Base-by-base conservation (phyloP, 2,888 invertebrate genomes). In the Sisyra nigra region DNA sequence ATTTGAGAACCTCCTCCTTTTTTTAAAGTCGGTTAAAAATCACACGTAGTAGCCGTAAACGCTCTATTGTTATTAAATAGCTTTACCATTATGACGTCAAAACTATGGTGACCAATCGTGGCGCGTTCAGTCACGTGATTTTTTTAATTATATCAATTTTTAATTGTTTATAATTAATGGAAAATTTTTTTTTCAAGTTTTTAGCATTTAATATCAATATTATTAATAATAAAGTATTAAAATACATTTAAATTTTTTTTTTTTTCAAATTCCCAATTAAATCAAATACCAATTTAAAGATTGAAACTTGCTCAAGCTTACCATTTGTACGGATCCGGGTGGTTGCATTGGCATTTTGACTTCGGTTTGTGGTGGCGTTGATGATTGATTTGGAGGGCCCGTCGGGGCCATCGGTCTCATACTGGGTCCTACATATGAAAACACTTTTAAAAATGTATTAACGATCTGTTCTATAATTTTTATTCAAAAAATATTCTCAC, bases 351-450 rank as follows among this genome's bases (percentile, higher is more conserved):
- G 51, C 39, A 61, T 59, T 53, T 62, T 63, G 36, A 63, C 48
- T 44, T 53, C 54, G 13, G 30, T 11, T 50, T 61, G 63, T 33
- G 63, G 62, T 39, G 63, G 64, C 29, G 63, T 62, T n/a, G 63
- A 60, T 32, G 64, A 52, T 50, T 62, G 63, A 48, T 58, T 63
- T 17, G 62, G 62, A 41, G 63, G 62, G 45, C 57, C 61, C 35
- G 60, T 53, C 42, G 46, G 47, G 47, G 58, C 53, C 51, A 62
- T 58, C 40, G 54, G 55, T 52, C 63, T 58, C 52, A 62, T 46
- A 45, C 48, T 47, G 40, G 55, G 53, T 57, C 61, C 53, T 60
- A 60, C 47, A 34, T 2, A 34, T 34, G 11, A 34, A 34, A 33
- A 14, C 9, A 33, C 14, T 14, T 6, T n/a, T 9, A 33, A n/a